These are phyloP conservation scores for Erebia palarica DNA, from an alignment of 2,888 invertebrate species.

Conservation along the genomic window DNA sequence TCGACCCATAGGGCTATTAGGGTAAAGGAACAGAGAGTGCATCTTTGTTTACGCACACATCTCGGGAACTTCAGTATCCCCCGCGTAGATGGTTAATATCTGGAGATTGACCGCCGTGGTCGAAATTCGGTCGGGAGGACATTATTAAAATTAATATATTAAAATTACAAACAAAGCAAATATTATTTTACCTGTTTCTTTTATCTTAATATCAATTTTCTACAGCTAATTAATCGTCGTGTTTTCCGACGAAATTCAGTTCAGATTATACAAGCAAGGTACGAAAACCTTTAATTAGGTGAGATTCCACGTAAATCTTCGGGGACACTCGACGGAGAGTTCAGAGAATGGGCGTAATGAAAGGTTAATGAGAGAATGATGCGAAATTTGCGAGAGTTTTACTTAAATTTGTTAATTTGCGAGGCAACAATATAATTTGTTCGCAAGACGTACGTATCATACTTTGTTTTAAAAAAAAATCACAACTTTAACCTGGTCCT, in stretches of 20 bases:
- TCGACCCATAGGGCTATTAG: no score
- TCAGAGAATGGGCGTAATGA: slow-evolving; percentile 20
- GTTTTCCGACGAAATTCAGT: slow-evolving; percentile 8
- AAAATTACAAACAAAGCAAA: background rate
- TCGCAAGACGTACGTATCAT: background rate
- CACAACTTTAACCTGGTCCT: no score
- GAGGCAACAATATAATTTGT: slow-evolving; percentile 4
- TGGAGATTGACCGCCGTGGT: no score
- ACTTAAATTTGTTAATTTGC: slow-evolving; percentile 14
- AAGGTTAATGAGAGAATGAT: slow-evolving; percentile 17
- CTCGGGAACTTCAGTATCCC: no score
- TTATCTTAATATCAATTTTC: background rate
- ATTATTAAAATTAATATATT: no score
- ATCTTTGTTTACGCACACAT: no score
- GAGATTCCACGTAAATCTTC: slow-evolving; percentile 22
- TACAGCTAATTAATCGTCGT: background rate
- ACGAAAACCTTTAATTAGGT: slow-evolving; percentile 16
- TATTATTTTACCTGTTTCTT: background rate
- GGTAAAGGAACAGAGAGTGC: no score
- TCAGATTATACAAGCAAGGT: slow-evolving; percentile 1
- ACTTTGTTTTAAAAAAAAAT: no score
- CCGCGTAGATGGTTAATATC: no score
- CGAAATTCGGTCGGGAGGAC: no score
- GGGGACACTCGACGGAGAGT: slow-evolving; percentile 17
- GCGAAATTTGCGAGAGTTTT: slow-evolving; percentile 2